A percentile compares a stretch with the other conserved stretches of the same genome.
phyloP scores from a whole-genome alignment of 2,888 invertebrate genomes.

The Drosophila infuscata region DNA sequence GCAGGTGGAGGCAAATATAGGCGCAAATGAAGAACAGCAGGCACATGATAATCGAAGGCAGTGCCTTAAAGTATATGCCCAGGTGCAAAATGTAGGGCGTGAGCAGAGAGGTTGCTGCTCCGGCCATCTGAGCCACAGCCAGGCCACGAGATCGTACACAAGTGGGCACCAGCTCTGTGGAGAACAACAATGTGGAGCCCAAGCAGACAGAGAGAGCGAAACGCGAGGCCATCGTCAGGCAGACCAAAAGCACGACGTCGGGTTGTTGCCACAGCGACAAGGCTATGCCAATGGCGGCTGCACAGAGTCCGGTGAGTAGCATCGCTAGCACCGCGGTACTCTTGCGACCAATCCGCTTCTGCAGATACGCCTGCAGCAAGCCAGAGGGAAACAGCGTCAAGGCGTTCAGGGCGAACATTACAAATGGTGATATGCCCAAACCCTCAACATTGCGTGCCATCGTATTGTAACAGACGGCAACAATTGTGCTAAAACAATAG shows the following conservation, averaged over 20 bases:
- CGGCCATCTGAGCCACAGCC: conserved; percentile 87
- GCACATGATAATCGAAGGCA: conserved; percentile 86
- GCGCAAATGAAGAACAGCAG: conserved; percentile 85
- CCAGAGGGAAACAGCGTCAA: conserved; percentile 86
- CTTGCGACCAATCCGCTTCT: conserved; percentile 84
- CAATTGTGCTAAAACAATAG: conserved; percentile 85
- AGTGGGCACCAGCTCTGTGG: conserved; percentile 88
- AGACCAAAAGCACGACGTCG: conserved; percentile 81
- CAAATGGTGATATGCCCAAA: conserved; percentile 86
- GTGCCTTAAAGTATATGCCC: conserved; percentile 82
- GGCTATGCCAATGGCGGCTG: conserved; percentile 85
- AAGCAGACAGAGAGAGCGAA: conserved; percentile 87
- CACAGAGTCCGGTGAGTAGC: conserved; percentile 85
- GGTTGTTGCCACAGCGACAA: conserved; percentile 75
- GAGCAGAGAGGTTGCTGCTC: conserved; percentile 87
- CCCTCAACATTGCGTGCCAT: conserved; percentile 87
- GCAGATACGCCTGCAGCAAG: conserved; percentile 67
- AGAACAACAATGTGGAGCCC: conserved; percentile 87
- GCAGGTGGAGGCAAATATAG: conserved; percentile 86
- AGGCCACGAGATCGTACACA: conserved; percentile 87
- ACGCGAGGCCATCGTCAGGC: conserved; percentile 85
- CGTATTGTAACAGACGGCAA: conserved; percentile 86
- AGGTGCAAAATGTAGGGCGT: conserved; percentile 86
- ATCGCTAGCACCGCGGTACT: conserved; percentile 86
- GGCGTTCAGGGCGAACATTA: conserved; percentile 86